A percentile compares a stretch with the other conserved stretches of the same genome.
Conservation (phyloP, 2,113 vertebrate genomes). For the Pterophyllum scalare region DNA sequence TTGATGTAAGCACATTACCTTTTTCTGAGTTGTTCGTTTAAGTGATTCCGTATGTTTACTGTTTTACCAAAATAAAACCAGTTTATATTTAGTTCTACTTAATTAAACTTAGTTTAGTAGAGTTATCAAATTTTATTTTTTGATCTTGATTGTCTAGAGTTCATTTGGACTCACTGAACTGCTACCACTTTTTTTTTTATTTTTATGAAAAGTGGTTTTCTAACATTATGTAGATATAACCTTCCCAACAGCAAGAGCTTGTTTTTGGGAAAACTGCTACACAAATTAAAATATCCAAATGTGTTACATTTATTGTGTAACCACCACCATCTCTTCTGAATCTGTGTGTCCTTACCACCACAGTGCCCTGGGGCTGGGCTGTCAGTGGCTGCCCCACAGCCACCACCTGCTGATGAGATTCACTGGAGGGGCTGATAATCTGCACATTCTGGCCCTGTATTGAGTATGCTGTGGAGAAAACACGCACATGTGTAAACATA, state of each 20-base stretch:
- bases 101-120: not conserved
- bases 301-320: not conserved
- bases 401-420: conserved; percentile 99
- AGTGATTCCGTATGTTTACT: not conserved
- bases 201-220: not conserved
- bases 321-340: conserved; percentile 1
- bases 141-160: not conserved
- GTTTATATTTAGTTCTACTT: not conserved
- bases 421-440: conserved; percentile 98
- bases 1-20: not conserved
- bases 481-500: not conserved
- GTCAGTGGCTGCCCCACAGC: conserved; percentile 96
- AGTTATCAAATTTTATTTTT: not conserved
- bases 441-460: conserved; percentile 97
- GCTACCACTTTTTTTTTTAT: not conserved
- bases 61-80: not conserved
- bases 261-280: not conserved
- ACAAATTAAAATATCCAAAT: not conserved
- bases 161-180: not conserved
- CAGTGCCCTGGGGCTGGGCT: conserved; percentile 95
- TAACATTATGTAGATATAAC: not conserved
- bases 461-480: conserved; percentile 87
- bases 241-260: not conserved
- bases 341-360: conserved; percentile 87
- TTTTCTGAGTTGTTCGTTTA: not conserved